Base-by-base conservation (phyloP, 1,140 invertebrate species). In the Aphaenogaster rudis region DNA sequence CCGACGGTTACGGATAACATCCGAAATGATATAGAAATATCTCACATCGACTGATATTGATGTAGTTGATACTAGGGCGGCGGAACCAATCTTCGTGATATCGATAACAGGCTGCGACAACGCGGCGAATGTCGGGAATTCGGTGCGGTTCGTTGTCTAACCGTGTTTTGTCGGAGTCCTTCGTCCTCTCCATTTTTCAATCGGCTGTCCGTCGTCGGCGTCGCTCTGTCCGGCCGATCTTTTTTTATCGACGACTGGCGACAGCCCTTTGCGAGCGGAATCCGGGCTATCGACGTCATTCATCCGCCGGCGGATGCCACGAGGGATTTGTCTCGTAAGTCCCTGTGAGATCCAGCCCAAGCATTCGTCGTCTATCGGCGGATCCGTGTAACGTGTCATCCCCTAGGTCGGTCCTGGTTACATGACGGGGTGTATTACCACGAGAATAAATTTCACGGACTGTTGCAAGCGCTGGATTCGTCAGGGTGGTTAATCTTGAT, bases 111-210 rank as follows among this genome's bases (percentile, higher is more conserved):
- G 71, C 36, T 71, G 78, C 36, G 52, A 81, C 79, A 81, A 71
- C 79, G 48, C 21, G 21, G 52, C 21, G 64, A 81, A 57, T 57
- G 79, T 71, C 21, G 21, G 50, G 66, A 71, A 71, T 81, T 71
- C 9, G 57, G 69, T 50, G 71, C n/a, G 71, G 71, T 52, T 77
- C 64, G 81, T 77, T 77, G 81, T 77, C 72, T 85, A 76, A 85
- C 21, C 71, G 45, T 42, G 69, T 85, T 85, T 77, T n/a, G 79
- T 13, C 17, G 13, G 17, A 36, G 33, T 85, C 45, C 42, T 57
- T 63, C 57, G 69, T 84, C 57, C 63, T 36, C 72, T 63, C 54
- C 76, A 88, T 88, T 86, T 90, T 86, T 86, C 87, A 86, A 74
- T 78, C 67, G 59, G 21, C 39, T 67, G 61, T 67, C 66, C 84